Evolutionary conservation across 2,888 invertebrate species (phyloP), one percentile per base, ranked within the genome.

Genomic region (Platycheirus rosarum): DNA sequence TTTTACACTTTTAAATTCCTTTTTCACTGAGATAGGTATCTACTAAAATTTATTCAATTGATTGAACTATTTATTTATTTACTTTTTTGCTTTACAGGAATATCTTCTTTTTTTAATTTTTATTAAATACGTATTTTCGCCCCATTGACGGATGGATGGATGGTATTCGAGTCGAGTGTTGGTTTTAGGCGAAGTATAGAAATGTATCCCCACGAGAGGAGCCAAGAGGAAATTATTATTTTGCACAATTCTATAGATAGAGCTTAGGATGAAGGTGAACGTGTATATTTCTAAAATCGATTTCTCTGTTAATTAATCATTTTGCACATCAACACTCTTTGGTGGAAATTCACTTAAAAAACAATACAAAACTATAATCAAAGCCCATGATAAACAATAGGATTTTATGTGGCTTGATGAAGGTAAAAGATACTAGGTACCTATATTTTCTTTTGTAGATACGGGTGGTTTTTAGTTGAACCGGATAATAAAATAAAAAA

Each of bases 221-320:
- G 26, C 40, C 44, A 70, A 70, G 55, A 14, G 29, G 46, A 65
- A 70, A 51, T 42, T 75, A 60, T 48, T 65, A 74, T 55, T n/a
- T 42, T 55, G 29, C 63, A 57, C 53, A 29, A 63, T 32, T 44
- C 44, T 51, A 26, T 46, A 26, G 40, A 26, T 46, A 26, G 40
- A 46, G 60, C 44, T 57, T 16, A 49, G 48, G 14, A 62, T 26
- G 14, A 42, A n/a, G 20, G 23, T 23, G 26, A 23, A 46, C 29
- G 11, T 18, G 14, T 32, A 11, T 63, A 48, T 16, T 63, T 63
- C n/a, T 49, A 46, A 79, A 79, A 79, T 79, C 76, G 66, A 80
- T 80, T 80, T 76, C 51, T 76, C 53, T 80, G 80, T 80, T 80
- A 80, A 80, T 80, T 76, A 70, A 76, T 69, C 69, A 44, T 63